Evolutionary conservation across 2,888 invertebrate species (phyloP).

Genomic region (Drosophila melanosoma): DNA sequence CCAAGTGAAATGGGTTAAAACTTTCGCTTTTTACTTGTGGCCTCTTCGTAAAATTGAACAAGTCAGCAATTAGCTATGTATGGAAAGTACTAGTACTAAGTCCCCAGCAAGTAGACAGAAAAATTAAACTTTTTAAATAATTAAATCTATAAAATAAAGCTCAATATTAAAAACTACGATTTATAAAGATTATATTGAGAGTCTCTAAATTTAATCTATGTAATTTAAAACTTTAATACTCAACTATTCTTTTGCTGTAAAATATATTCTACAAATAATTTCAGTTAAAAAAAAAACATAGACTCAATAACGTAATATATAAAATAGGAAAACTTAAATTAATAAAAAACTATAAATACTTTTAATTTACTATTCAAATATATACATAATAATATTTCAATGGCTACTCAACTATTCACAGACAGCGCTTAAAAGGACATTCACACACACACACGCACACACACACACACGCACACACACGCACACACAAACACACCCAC

Average conservation of each 20-base stretch:
- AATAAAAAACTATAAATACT: too few relatives aligned
- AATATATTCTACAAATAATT: not conserved
- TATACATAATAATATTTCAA: not conserved
- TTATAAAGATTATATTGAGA: not conserved
- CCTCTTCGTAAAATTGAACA: not conserved
- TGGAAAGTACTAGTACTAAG: not conserved
- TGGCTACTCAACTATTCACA: not conserved
- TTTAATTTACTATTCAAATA: too few relatives aligned
- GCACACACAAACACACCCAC: not conserved
- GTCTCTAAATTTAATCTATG: too few relatives aligned
- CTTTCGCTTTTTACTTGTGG: not conserved
- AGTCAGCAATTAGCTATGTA: too few relatives aligned
- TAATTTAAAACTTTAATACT: too few relatives aligned
- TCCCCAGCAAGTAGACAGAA: not conserved
- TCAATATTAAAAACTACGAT: not conserved
- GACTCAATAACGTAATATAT: not conserved
- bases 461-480: not conserved
- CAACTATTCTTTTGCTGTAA: not conserved
- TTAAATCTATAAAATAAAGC: not conserved
- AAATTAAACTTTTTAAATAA: not conserved
- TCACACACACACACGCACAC: not conserved
- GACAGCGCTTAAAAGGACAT: not conserved
- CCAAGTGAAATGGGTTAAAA: constrained; percentile 22
- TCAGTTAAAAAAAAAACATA: not conserved
- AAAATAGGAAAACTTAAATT: not conserved